Evolutionary conservation across 1,140 invertebrate genomes (phyloP), one percentile per base, ranked within the genome.

Genomic region (Drosophila nebulosa): DNA sequence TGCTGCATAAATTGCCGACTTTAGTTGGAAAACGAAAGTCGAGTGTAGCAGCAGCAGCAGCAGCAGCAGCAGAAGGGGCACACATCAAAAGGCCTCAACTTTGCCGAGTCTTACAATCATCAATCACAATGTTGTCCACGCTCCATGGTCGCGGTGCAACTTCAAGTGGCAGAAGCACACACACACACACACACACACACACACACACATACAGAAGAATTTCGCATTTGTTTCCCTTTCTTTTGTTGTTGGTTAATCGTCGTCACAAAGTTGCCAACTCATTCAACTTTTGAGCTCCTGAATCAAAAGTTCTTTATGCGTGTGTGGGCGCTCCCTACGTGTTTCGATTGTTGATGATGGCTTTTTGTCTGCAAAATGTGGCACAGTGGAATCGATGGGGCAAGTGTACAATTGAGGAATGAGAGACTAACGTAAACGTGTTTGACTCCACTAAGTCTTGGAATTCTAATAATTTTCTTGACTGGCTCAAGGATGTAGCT

Each of bases 1-100:
- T 88, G 83, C 75, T 60, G 83, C 78, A 88, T 86, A 86, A 86
- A 88, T 88, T 75, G 64, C 52, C 46, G 74, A 69, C 74, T 85
- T 86, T 88, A 88, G 69, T 69, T 59, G 77, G 50, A 68, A 85
- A 85, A 69, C 67, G 83, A 85, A 86, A 81, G 74, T 80, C 66
- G 64, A 74, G 64, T 53, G 71, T 52, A 51, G 71, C 27, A n/a
- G 56, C 56, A 52, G 50, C 42, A 18, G 50, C 39, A 46, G 7
- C 39, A 46, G 16, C 7, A 9, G 7, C 7, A 16, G 22, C 42
- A 36, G 42, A 57, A 39, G 59, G 52, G 27, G 27, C 16, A 69
- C 62, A 84, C 79, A 79, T 85, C 80, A 83, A 83, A 83, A 67
- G 66, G 39, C 10, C 30, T 59, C 62, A 81, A 74, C 63, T 55